Conservation (phyloP, 2,888 invertebrate genomes). For the Nomada hirtipes region DNA sequence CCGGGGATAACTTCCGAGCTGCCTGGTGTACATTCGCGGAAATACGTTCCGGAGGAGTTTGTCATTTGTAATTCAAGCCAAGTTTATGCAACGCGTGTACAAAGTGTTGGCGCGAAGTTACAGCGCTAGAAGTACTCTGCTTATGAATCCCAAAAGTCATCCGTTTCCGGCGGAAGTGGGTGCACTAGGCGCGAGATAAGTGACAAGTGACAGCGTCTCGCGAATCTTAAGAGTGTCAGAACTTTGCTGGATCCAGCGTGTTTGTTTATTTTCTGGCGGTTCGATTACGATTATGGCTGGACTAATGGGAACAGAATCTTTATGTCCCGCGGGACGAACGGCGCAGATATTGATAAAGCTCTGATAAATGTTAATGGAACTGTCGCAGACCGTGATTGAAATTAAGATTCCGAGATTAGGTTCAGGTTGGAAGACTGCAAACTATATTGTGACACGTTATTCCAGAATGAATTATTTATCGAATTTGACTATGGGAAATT, state of each 20-base stretch:
- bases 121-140: slow-evolving; percentile 55
- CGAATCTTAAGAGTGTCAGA: slow-evolving; percentile 26
- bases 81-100: slow-evolving; percentile 68
- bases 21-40: slow-evolving; percentile 31
- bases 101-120: slow-evolving; percentile 65
- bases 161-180: slow-evolving; percentile 36
- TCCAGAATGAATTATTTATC: no score
- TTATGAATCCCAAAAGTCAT: slow-evolving; percentile 64
- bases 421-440: no score
- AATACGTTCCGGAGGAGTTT: slow-evolving; percentile 60
- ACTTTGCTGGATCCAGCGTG: slow-evolving; percentile 4
- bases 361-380: no score
- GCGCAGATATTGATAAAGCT: no score
- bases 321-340: no score
- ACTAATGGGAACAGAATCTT: no score
- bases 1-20: slow-evolving; percentile 52
- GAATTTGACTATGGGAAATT: no score
- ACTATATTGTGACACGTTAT: no score
- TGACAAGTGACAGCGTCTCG: slow-evolving; percentile 19
- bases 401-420: no score
- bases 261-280: background rate
- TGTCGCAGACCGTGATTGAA: no score
- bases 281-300: background rate
- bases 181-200: slow-evolving; percentile 12
- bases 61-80: slow-evolving; percentile 63